Evolutionary conservation across 2,113 vertebrate genomes (phyloP).

Genomic region (Patagioenas fasciata): DNA sequence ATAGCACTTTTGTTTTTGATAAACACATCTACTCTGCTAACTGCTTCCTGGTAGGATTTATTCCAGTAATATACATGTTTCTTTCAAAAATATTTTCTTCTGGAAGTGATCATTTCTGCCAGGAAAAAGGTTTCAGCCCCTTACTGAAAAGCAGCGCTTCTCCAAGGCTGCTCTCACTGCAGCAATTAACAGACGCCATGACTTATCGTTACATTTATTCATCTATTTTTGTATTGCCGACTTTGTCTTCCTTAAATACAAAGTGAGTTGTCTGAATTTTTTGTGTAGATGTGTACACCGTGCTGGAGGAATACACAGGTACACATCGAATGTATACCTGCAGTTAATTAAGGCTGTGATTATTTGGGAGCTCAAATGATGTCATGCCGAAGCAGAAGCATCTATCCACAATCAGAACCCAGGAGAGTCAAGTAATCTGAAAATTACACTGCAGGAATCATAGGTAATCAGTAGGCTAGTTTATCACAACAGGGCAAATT

Average conservation of each 20-base stretch:
- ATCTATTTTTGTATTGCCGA: background rate
- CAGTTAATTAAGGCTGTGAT: background rate
- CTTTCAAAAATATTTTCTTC: background rate
- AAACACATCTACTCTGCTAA: background rate
- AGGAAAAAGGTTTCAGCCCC: background rate
- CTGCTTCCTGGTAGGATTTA: background rate
- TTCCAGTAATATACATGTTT: background rate
- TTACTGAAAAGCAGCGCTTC: background rate
- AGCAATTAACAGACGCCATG: background rate
- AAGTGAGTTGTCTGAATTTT: background rate
- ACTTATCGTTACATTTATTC: background rate
- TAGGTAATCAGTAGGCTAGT: slow-evolving; percentile 46
- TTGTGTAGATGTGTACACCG: background rate
- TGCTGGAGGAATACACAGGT: background rate
- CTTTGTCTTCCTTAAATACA: background rate
- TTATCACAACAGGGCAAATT: slow-evolving; percentile 39
- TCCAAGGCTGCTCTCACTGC: background rate
- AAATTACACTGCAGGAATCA: slow-evolving; percentile 33
- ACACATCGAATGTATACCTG: background rate
- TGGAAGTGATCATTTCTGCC: background rate
- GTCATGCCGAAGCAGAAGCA: slow-evolving; percentile 35
- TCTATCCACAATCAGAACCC: slow-evolving; percentile 39
- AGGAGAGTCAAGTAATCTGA: slow-evolving; percentile 45
- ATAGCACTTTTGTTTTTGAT: background rate
- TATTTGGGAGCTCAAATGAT: slow-evolving; percentile 19